phyloP scores from a whole-genome alignment of 2,113 vertebrate species.

The Nannospalax galili region DNA sequence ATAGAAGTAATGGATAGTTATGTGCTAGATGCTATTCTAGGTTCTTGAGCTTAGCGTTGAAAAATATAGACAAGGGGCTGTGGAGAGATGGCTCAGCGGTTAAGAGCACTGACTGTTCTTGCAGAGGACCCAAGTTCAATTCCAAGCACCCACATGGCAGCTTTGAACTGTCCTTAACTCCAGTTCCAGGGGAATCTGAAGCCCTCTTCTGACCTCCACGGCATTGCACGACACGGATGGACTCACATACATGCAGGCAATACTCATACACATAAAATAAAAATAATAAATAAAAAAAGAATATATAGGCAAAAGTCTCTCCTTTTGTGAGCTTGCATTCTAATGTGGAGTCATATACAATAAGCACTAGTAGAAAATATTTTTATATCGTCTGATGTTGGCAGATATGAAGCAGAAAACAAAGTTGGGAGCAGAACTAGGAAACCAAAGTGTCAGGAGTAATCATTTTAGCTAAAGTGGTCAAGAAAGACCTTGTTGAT shows the following conservation, averaged over 20 bases:
- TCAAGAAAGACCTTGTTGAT: not conserved
- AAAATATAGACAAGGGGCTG: not conserved
- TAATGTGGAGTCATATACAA: not conserved
- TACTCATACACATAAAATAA: too few relatives aligned
- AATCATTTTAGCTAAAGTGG: not conserved
- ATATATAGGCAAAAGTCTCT: not conserved
- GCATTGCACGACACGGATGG: too few relatives aligned
- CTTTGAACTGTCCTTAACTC: too few relatives aligned
- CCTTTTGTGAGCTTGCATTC: not conserved
- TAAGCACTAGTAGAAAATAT: not conserved
- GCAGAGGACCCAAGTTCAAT: too few relatives aligned
- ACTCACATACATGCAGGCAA: too few relatives aligned
- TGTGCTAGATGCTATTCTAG: not conserved
- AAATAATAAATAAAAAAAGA: too few relatives aligned
- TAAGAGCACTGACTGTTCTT: too few relatives aligned
- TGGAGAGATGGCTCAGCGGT: too few relatives aligned
- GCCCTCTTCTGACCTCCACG: too few relatives aligned
- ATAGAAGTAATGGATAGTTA: not conserved
- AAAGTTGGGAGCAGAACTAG: not conserved
- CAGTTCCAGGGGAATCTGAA: too few relatives aligned
- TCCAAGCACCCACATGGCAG: too few relatives aligned
- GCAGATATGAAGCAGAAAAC: not conserved
- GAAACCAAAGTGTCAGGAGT: not conserved
- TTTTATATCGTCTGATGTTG: not conserved
- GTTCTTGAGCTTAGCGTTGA: not conserved